phyloP scores from a whole-genome alignment of 2,113 vertebrate genomes.

The Brachyhypopomus occidentalis region DNA sequence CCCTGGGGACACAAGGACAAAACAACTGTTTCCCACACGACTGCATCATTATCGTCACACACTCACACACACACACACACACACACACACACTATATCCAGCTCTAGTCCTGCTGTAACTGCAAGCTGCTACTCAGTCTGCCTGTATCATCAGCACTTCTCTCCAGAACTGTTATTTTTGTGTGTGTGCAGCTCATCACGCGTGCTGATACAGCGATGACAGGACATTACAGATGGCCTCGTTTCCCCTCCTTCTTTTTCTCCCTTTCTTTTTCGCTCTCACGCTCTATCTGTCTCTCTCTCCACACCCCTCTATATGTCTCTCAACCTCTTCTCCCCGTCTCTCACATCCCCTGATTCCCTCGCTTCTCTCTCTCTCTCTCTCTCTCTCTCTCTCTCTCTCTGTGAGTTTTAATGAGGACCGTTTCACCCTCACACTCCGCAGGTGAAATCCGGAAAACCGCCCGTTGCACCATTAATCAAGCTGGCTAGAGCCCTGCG shows the following conservation, averaged over 20 bases:
- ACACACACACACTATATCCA: background rate
- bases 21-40: conserved; percentile 20
- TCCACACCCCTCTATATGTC: conserved; percentile 39
- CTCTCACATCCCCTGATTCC: conserved; percentile 24
- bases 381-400: conserved; percentile 36
- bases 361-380: conserved; percentile 5
- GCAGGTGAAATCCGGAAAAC: conserved; percentile 25
- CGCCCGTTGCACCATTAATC: conserved; percentile 65
- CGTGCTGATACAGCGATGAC: conserved; percentile 66
- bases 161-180: conserved; percentile 30
- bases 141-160: conserved; percentile 48
- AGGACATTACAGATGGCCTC: conserved; percentile 66
- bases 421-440: conserved; percentile 54
- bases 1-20: conserved; percentile 72
- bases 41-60: background rate
- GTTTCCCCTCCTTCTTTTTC: conserved; percentile 24
- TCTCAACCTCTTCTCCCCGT: conserved; percentile 11
- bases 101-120: conserved; percentile 1
- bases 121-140: background rate
- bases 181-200: conserved; percentile 30
- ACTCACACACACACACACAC: conserved; percentile 5
- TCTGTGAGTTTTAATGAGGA: conserved; percentile 63
- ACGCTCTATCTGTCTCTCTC: background rate
- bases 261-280: conserved; percentile 41
- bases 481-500: conserved; percentile 31